These are phyloP conservation scores for Anoncus sp. DNA, from an alignment of 2,888 invertebrate species.

Conservation along the genomic window DNA sequence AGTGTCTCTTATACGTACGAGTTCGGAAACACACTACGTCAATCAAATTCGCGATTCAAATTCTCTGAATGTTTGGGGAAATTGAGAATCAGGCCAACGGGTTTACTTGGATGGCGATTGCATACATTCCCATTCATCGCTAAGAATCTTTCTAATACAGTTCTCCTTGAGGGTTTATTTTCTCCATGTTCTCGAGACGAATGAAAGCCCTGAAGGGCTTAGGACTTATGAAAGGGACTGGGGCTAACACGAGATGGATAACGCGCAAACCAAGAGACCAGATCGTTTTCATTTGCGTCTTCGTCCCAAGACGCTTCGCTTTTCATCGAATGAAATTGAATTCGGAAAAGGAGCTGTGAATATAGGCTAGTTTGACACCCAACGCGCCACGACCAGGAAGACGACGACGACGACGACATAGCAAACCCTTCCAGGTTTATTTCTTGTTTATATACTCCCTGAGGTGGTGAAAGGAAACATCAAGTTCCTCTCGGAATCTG, in stretches of 20 bases:
- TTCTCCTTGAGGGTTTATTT: slow-evolving; percentile 18
- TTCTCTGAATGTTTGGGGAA: neutral
- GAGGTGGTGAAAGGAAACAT: neutral
- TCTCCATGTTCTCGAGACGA: slow-evolving; percentile 7
- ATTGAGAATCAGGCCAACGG: slow-evolving; percentile 14
- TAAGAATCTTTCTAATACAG: slow-evolving; percentile 11
- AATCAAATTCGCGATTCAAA: slow-evolving; percentile 1
- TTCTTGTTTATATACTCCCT: slow-evolving; percentile 33
- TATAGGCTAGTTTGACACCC: slow-evolving; percentile 3
- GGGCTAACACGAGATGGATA: neutral
- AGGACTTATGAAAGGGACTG: neutral
- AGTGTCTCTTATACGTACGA: neutral
- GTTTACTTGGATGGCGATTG: slow-evolving; percentile 2
- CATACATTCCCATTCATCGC: neutral
- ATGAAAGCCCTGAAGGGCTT: slow-evolving; percentile 20
- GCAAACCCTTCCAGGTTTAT: slow-evolving; percentile 39
- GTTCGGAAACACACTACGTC: neutral
- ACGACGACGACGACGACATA: neutral
- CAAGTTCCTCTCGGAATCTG: neutral
- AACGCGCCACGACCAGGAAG: neutral
- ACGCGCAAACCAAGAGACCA: neutral
- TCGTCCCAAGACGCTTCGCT: slow-evolving; percentile 7
- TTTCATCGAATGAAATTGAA: slow-evolving; percentile 44
- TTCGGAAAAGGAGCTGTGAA: slow-evolving; percentile 18
- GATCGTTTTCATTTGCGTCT: slow-evolving; percentile 1